Base-by-base conservation (phyloP, 2,797 vertebrate genomes). In the Chrosomus eos region DNA sequence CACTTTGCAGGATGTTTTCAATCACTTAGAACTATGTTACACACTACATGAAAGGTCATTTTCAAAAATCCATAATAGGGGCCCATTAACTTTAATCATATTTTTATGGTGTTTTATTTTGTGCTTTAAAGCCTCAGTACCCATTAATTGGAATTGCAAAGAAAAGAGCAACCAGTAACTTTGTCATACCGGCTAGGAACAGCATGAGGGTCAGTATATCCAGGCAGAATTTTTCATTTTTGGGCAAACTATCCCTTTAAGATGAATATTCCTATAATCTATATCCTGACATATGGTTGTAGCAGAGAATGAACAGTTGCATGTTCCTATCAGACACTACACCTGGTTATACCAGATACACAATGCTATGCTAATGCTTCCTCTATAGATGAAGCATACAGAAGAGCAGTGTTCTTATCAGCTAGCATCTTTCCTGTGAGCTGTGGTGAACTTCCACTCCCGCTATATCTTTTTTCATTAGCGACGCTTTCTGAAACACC, bases 391-490 rank as follows among this genome's bases (percentile, higher is more conserved):
- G 71, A 55, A 74, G 71, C 48, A 23, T 82, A 88, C 87, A 82
- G 55, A 76, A 45, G 70, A 85, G 73, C 51, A 8, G 19, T 60
- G 48, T 43, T 66, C 83, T 89, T 89, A 88, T 90, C 88, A 72
- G 55, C 68, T 36, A 45, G 60, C 79, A 88, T 89, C 82, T 84
- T 70, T 85, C 77, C 83, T 79, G 48, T 66, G 86, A 89, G 85
- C 71, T 58, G 67, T 91, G 76, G 85, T 89, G 87, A 90, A 90
- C 84, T 86, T 88, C 90, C 82, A 89, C 83, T 89, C 84, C 62
- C 55, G 72, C 81, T 87, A 81, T 91, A 85, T 33, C 82, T 80
- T 88, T 91, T 86, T 90, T 92, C 89, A 90, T 91, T 90, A 88
- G 85, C 64, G 87, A 83, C 85, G 55, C 45, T 89, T 87, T 91